Evolutionary conservation across 2,797 vertebrate genomes (phyloP), one percentile per base, ranked within the genome.

Genomic region (Sebastes vulpes): DNA sequence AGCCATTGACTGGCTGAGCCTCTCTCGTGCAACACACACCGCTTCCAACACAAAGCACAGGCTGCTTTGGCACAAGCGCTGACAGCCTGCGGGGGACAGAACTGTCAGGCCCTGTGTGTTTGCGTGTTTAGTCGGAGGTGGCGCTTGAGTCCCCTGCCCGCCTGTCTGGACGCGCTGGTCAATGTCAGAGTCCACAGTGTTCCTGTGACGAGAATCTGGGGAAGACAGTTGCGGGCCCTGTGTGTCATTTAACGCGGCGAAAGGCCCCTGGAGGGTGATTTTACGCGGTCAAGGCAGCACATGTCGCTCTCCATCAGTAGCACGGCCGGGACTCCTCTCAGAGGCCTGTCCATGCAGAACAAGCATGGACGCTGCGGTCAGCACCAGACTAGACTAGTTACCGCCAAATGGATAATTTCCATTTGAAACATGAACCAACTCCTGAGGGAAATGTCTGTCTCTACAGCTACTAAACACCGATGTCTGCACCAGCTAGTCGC

Each of bases 111-210:
- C 42, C 54, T 60, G 68, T 74, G 66, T 79, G 76, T 85, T 68
- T 87, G 79, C 46, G 20, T 91, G 84, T 87, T 88, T 79, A 80
- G 89, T 88, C 12, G 31, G 81, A 87, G 89, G 88, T 82, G 90
- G 65, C 67, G 84, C 85, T 83, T 82, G 90, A 87, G 90, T 91
- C 84, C 67, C 79, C 78, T 64, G 81, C 79, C 81, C 26, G 90
- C 63, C 81, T 79, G 87, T 71, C 81, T 61, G 86, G 31, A 77
- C 16, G 50, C 63, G 23, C 81, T 76, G 91, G 75, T 92, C 88
- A 89, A 67, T 88, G 93, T 92, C 91, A 89, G 82, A 90, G 86
- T 91, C 90, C 90, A 84, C 83, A 76, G 83, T 91, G 93, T 94
- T 94, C 93, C 91, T 91, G 94, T 89, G 91, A 94, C 79, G 64